A percentile compares a stretch with the other conserved stretches of the same genome.
phyloP scores from a whole-genome alignment of 2,113 vertebrate genomes.

The Cephalopterus ornatus region DNA sequence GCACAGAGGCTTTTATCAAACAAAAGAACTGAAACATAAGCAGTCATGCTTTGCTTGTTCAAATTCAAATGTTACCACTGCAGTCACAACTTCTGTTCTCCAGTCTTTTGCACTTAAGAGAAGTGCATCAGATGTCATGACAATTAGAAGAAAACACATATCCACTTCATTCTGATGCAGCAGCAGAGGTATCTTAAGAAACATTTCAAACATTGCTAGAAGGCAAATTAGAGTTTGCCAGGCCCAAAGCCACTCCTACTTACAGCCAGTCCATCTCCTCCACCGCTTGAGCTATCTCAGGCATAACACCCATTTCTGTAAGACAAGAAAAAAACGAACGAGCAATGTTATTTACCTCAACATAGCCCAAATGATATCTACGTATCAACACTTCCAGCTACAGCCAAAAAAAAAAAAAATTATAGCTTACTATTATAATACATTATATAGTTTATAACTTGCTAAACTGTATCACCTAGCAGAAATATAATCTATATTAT shows the following conservation, averaged over 20 bases:
- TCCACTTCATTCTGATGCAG: not conserved
- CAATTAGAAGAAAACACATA: not conserved
- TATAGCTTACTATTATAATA: not conserved
- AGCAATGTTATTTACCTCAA: not conserved
- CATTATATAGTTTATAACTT: not conserved
- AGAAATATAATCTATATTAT: not conserved
- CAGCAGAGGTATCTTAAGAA: not conserved
- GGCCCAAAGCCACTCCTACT: constrained; percentile 64
- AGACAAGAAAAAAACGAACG: not conserved
- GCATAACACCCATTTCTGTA: constrained; percentile 97
- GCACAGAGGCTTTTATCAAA: not conserved
- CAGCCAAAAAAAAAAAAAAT: not conserved
- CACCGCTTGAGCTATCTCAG: constrained; percentile 96
- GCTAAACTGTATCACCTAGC: fast-evolving
- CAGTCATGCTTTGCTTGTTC: not conserved
- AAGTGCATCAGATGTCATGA: fast-evolving
- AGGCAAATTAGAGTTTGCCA: not conserved
- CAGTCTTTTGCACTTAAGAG: not conserved
- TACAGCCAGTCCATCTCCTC: constrained; percentile 99
- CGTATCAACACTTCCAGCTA: not conserved
- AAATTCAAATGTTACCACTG: not conserved
- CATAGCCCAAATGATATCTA: not conserved
- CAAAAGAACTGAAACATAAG: not conserved
- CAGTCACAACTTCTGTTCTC: not conserved
- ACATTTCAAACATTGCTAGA: not conserved